Conservation (phyloP, 1,140 invertebrate species). For the Brachionus rotundiformis region DNA sequence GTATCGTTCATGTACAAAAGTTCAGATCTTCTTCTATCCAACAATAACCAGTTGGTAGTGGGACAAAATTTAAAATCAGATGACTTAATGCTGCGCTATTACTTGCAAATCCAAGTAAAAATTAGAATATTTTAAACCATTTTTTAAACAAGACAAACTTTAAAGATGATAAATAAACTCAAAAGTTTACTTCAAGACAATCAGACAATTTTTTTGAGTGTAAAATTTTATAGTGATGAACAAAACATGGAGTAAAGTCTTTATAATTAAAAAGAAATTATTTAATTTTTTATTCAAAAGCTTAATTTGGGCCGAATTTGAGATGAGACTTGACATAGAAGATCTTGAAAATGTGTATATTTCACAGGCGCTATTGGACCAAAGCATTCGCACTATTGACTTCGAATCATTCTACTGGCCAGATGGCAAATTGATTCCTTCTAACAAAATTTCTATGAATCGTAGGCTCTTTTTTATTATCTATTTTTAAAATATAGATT, state of each 20-base stretch:
- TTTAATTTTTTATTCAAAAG: neutral
- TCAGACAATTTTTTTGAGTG: neutral
- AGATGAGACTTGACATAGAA: neutral
- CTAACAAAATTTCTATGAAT: neutral
- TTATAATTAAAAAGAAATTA: too few species aligned
- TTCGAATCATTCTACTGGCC: neutral
- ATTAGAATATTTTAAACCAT: neutral
- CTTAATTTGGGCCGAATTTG: constrained; percentile 1
- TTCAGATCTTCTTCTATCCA: neutral
- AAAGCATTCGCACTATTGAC: neutral
- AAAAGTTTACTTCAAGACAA: neutral
- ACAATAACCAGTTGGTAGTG: neutral
- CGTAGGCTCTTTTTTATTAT: neutral
- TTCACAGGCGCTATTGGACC: neutral
- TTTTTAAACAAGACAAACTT: too few species aligned
- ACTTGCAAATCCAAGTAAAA: constrained; percentile 2
- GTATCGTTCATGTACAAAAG: neutral
- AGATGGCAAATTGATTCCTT: neutral
- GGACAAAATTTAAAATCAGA: constrained; percentile 14
- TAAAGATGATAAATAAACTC: neutral
- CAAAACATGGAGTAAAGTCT: neutral
- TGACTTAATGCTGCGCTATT: neutral
- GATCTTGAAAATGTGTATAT: neutral
- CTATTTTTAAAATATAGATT: neutral
- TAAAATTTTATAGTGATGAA: neutral